Conservation (phyloP, 2,113 vertebrate species). For the Odontesthes bonariensis region DNA sequence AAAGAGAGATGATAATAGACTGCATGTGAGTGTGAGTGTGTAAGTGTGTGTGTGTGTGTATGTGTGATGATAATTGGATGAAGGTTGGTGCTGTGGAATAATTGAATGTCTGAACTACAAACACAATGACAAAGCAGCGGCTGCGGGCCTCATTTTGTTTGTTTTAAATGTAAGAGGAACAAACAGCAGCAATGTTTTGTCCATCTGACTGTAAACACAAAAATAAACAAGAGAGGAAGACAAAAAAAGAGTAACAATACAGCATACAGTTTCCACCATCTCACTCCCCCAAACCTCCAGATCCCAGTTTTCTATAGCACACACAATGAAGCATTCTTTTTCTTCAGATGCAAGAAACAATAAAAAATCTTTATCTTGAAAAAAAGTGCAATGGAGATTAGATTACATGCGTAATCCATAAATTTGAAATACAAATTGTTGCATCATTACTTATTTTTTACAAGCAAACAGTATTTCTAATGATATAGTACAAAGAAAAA, state of each 20-base stretch:
- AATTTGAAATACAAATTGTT: too few species aligned
- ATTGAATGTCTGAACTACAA: slow-evolving; percentile 71
- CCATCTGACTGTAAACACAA: slow-evolving; percentile 56
- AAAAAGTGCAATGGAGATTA: too few species aligned
- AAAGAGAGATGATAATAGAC: slow-evolving; percentile 73
- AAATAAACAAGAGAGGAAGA: slow-evolving; percentile 38
- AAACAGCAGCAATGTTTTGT: slow-evolving; percentile 67
- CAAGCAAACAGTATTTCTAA: too few species aligned
- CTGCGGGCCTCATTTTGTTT: slow-evolving; percentile 53
- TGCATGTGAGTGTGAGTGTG: slow-evolving; percentile 28
- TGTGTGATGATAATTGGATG: slow-evolving; percentile 72
- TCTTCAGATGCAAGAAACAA: not conserved
- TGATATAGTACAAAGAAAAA: too few species aligned
- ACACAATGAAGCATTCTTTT: not conserved
- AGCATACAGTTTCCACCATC: not conserved
- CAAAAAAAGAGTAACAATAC: not conserved
- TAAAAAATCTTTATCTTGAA: not conserved
- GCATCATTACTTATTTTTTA: too few species aligned
- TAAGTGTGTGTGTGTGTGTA: slow-evolving; percentile 35
- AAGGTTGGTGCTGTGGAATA: slow-evolving; percentile 74
- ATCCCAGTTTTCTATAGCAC: not conserved
- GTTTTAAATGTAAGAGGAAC: slow-evolving; percentile 63
- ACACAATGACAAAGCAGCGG: slow-evolving; percentile 66
- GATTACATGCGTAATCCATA: too few species aligned
- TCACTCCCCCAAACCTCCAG: not conserved